Percentiles rank a stretch among this genome's conserved stretches.
Evolutionary conservation across 1,140 invertebrate species (phyloP).

Genomic region (Hyposmocoma kahamanoa): DNA sequence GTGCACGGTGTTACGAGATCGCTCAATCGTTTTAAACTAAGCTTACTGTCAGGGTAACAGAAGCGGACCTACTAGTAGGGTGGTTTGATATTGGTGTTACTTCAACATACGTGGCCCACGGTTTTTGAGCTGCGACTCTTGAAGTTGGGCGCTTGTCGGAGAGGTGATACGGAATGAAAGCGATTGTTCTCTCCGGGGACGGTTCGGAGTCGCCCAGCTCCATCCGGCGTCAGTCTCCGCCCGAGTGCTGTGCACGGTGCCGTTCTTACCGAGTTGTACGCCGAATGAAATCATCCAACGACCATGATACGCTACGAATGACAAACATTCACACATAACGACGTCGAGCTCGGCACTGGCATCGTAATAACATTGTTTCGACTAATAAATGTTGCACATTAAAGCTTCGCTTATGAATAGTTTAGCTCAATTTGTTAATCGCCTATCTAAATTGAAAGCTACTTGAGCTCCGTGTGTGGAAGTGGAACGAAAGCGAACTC

Average conservation of each 20-base stretch:
- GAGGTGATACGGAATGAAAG: constrained; percentile 45
- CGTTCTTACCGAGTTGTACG: too few relatives aligned
- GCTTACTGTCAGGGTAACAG: not conserved
- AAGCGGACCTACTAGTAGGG: not conserved
- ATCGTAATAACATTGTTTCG: constrained; percentile 11
- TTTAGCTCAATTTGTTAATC: constrained; percentile 66
- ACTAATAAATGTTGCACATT: constrained; percentile 44
- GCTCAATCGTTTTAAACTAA: constrained; percentile 14
- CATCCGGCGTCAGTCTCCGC: too few relatives aligned
- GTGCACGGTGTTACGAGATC: constrained; percentile 61
- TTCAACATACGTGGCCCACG: too few relatives aligned
- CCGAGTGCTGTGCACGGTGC: too few relatives aligned
- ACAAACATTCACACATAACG: constrained; percentile 11
- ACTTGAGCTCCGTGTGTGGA: constrained; percentile 38
- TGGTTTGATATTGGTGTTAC: constrained; percentile 18
- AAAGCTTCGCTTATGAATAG: constrained; percentile 59
- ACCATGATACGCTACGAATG: not conserved
- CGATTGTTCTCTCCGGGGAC: constrained; percentile 52
- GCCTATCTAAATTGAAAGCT: constrained; percentile 66
- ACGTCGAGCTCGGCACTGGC: constrained; percentile 21
- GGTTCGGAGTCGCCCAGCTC: constrained; percentile 44
- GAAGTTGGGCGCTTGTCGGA: constrained; percentile 53
- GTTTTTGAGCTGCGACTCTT: too few relatives aligned
- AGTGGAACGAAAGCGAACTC: constrained; percentile 31
- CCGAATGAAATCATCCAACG: too few relatives aligned